Evolutionary conservation across 1,140 invertebrate genomes (phyloP), one percentile per base, ranked within the genome.

Genomic region (Sycophila sp.): DNA sequence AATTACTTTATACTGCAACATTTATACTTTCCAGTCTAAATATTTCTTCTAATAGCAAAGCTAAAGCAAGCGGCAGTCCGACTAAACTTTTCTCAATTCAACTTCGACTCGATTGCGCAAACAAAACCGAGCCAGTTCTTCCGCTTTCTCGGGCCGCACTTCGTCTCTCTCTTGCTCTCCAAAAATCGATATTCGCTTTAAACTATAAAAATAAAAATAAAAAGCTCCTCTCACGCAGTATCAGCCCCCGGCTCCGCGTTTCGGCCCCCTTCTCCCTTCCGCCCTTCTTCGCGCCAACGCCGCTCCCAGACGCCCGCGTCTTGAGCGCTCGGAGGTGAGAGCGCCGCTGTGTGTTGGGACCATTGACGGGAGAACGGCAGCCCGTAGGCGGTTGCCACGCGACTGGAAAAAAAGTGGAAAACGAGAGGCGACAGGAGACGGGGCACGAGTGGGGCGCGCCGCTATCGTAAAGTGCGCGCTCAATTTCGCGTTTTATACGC

Each of bases 401-500:
- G 32, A 64, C 60, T 53, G n/a, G 26, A 34, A 55, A 65, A 65
- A 19, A n/a, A n/a, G n/a, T n/a, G n/a, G n/a, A n/a, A n/a, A n/a
- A n/a, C n/a, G n/a, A n/a, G n/a, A n/a, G n/a, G n/a, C n/a, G n/a
- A n/a, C n/a, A n/a, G n/a, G n/a, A n/a, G n/a, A n/a, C n/a, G n/a
- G n/a, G n/a, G n/a, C n/a, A n/a, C n/a, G n/a, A n/a, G n/a, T n/a
- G n/a, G n/a, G n/a, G n/a, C n/a, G n/a, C n/a, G n/a, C n/a, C n/a
- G n/a, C n/a, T n/a, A n/a, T n/a, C n/a, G n/a, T n/a, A n/a, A 40
- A 26, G 15, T 42, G 26, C 26, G 15, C 51, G 64, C 51, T 56
- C 51, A 66, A 66, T 66, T 66, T 66, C 51, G 17, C 51, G 36
- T 66, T 59, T 58, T 67, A 36, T 17, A 40, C 17, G 17, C 30